phyloP scores from a whole-genome alignment of 30 jellyfish, hydroid and myxozoan genomes.

The Turritopsis rubra region DNA sequence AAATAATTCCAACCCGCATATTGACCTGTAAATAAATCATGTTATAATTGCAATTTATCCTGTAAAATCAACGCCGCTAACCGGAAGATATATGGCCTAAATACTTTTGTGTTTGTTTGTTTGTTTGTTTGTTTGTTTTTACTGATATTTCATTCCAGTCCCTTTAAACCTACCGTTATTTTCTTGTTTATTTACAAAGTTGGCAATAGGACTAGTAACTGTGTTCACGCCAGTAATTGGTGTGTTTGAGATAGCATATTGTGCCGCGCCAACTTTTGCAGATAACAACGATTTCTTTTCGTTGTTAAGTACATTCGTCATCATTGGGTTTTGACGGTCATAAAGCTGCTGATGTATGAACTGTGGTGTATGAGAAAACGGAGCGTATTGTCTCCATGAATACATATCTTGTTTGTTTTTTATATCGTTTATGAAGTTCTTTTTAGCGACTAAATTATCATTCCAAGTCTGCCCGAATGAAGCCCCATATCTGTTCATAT shows the following conservation, averaged over 20 bases:
- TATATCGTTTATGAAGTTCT: background rate
- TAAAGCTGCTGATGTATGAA: background rate
- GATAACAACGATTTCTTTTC: constrained; percentile 22
- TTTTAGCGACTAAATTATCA: background rate
- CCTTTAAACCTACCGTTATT: background rate
- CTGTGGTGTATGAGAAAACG: constrained; percentile 28
- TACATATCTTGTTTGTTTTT: constrained; percentile 14
- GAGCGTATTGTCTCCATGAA: constrained; percentile 80
- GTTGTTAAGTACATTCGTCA: background rate
- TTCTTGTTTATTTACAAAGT: background rate
- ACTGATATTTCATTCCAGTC: background rate
- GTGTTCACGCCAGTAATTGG: background rate
- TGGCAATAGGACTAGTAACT: background rate
- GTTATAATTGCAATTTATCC: background rate
- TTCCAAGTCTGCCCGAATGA: background rate
- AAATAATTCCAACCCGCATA: constrained; percentile 13
- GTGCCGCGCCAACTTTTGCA: constrained; percentile 33
- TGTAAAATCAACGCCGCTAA: background rate
- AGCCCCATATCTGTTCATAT: background rate
- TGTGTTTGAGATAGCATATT: constrained; percentile 9
- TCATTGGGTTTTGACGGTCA: background rate
- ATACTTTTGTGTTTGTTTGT: no score
- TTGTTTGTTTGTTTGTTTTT: no score
- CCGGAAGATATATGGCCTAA: background rate
- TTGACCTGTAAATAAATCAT: background rate